phyloP scores from a whole-genome alignment of 2,888 invertebrate genomes.

The Chymomyza caudatula region DNA sequence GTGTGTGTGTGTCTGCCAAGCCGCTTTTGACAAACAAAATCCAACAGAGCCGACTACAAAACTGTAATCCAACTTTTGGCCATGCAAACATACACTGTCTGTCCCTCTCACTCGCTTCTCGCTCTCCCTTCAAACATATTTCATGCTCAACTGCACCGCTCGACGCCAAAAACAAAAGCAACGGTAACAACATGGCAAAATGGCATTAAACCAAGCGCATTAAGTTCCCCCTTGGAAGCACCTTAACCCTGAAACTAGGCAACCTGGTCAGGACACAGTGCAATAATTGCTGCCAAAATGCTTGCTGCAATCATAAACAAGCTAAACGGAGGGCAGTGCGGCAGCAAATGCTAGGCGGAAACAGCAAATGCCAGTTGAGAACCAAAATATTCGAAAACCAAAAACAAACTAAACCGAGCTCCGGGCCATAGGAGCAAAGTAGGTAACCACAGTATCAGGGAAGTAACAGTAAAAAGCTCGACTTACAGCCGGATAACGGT shows the following conservation, averaged over 20 bases:
- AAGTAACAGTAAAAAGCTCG: conserved; percentile 10
- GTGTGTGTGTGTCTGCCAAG: not conserved
- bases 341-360: not conserved
- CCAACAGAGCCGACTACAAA: not conserved
- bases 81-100: not conserved
- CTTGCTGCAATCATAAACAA: conserved; percentile 47
- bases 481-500: conserved; percentile 15
- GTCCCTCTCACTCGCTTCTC: not conserved
- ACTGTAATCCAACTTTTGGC: conserved; percentile 19
- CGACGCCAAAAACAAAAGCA: conserved; percentile 38
- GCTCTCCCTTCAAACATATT: conserved; percentile 40
- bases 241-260: not conserved
- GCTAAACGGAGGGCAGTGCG: not conserved
- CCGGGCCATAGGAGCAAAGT: conserved; percentile 14
- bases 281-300: conserved; percentile 54
- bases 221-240: conserved; percentile 16
- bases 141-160: conserved; percentile 49
- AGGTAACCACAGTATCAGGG: conserved; percentile 19
- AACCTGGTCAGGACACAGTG: not conserved
- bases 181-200: conserved; percentile 28
- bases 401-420: conserved; percentile 1
- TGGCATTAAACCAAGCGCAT: conserved; percentile 41
- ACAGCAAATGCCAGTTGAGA: not conserved
- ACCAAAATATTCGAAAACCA: not conserved
- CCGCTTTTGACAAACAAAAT: not conserved